Base-by-base conservation (phyloP, 2,888 invertebrate genomes). In the Lasiommata megera region DNA sequence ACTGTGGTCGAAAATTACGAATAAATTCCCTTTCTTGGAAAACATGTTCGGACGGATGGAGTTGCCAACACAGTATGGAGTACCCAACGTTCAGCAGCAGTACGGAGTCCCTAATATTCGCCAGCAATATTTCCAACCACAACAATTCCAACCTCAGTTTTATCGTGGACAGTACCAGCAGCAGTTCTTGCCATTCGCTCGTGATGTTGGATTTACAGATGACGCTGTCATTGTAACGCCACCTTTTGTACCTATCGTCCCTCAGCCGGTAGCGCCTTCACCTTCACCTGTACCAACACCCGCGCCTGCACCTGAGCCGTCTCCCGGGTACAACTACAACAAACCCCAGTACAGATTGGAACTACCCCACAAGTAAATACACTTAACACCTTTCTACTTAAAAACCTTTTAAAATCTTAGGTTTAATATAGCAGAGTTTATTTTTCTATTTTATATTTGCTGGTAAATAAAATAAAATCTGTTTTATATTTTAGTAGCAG, bases 141-240 rank as follows among this genome's bases (percentile, higher is more conserved):
- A 52, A 18, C 47, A 38, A 18, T 38, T 37, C 8, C 72, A 71
- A 44, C 67, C 67, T 5, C 72, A 74, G 43, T 67, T 53, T 28
- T 62, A 58, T 44, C 51, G 52, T 16, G 52, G 52, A 3, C 55
- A 62, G n/a, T 55, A 62, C 23, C 34, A 52, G 38, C 62, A 60
- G 31, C 56, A 47, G 36, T 34, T 47, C 11, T 14, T 54, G 3
- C 77, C 84, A 1, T 72, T 76, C 0, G 77, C 73, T 1, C 83
- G 90, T 1, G 89, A 90, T 56, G 85, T 89, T 7, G 84, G 76
- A 0, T 63, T 90, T 23, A 90, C 90, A 0, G 90, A 90, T 54
- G 90, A 90, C 46, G 86, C 90, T 5, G 82, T 90, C 28, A 89
- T 90, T 52, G 80, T 90, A 61, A 90, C 90, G 0, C 86, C 90